phyloP scores from a whole-genome alignment of 2,888 invertebrate genomes.

The Athalia rosae region DNA sequence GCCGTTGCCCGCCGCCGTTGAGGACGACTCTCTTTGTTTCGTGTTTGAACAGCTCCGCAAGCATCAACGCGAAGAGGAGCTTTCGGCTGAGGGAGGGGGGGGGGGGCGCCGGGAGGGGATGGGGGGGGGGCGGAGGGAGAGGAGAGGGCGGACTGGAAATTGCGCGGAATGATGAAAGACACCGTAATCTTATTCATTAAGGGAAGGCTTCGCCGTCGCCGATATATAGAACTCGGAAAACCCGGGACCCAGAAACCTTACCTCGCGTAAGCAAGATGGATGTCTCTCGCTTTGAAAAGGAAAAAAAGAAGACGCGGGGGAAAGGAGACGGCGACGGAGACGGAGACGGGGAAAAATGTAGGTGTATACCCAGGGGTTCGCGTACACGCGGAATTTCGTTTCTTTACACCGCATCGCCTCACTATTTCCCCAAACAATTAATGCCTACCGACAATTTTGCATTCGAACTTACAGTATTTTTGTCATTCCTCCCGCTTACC shows the following conservation, averaged over 20 bases:
- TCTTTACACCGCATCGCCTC: background rate
- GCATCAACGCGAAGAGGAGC: background rate
- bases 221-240: conserved; percentile 30
- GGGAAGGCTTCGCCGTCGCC: conserved; percentile 41
- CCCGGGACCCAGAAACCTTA: background rate
- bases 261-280: conserved; percentile 45
- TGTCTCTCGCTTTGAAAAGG: conserved; percentile 39
- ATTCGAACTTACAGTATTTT: too few relatives aligned
- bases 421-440: too few relatives aligned
- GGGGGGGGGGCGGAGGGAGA: background rate
- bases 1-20: too few relatives aligned
- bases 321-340: background rate
- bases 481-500: too few relatives aligned
- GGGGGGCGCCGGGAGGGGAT: background rate
- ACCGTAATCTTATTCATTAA: conserved; percentile 48
- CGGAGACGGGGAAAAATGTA: background rate
- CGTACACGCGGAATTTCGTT: background rate
- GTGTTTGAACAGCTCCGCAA: conserved; percentile 11
- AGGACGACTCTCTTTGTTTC: conserved; percentile 32
- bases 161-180: conserved; percentile 47
- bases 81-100: conserved; percentile 25
- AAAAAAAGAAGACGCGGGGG: background rate
- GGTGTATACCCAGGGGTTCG: background rate
- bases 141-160: conserved; percentile 32
- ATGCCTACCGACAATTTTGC: too few relatives aligned